A percentile compares a stretch with the other conserved stretches of the same genome.
Conservation (phyloP, 2,888 invertebrate species). For the Osmoderma eremita region DNA sequence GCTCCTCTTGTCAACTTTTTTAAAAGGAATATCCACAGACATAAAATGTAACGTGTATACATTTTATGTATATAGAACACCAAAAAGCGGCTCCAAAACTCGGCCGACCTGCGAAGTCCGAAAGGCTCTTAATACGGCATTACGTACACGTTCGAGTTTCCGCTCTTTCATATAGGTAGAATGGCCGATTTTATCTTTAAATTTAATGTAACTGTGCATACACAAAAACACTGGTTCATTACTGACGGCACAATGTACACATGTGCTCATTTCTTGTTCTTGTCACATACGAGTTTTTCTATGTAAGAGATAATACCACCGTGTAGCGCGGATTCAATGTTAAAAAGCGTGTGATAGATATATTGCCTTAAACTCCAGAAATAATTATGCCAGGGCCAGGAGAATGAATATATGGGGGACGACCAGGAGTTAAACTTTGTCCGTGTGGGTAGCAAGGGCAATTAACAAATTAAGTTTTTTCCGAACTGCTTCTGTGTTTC, state of each 20-base stretch:
- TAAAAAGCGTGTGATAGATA: slow-evolving; percentile 43
- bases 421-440: slow-evolving; percentile 12
- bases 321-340: slow-evolving; percentile 38
- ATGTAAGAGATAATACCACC: slow-evolving; percentile 38
- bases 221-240: slow-evolving; percentile 54
- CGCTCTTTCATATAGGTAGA: slow-evolving; percentile 42
- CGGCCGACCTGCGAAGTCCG: slow-evolving; percentile 3
- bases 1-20: neutral
- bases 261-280: slow-evolving; percentile 51
- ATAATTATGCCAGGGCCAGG: slow-evolving; percentile 39
- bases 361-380: slow-evolving; percentile 41
- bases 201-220: slow-evolving; percentile 53
- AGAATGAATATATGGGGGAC: slow-evolving; percentile 28
- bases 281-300: slow-evolving; percentile 47
- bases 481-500: neutral
- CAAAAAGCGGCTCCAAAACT: slow-evolving; percentile 18
- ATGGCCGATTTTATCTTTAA: slow-evolving; percentile 51
- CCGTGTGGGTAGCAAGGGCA: slow-evolving; percentile 33
- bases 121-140: slow-evolving; percentile 30
- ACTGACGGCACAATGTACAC: slow-evolving; percentile 53
- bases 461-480: slow-evolving; percentile 36
- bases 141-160: slow-evolving; percentile 35
- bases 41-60: slow-evolving; percentile 2
- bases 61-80: neutral
- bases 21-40: neutral